Conservation (phyloP, 1,140 invertebrate species). For the Bicyclus anynana region DNA sequence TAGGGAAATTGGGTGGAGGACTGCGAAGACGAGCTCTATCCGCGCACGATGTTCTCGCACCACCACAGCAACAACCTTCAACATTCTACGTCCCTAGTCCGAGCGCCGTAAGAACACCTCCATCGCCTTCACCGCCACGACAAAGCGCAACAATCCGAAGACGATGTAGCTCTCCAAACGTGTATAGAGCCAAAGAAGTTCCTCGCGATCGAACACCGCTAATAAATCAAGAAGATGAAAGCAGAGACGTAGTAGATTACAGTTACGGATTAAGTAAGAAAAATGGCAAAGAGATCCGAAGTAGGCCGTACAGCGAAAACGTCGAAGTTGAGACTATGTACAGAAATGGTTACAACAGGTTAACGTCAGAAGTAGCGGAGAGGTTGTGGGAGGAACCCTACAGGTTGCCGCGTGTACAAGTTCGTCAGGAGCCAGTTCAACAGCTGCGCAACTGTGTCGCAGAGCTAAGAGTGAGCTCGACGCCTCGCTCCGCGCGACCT, state of each 20-base stretch:
- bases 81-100: slow-evolving; percentile 85
- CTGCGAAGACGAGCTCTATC: slow-evolving; percentile 81
- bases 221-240: slow-evolving; percentile 59
- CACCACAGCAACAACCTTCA: slow-evolving; percentile 69
- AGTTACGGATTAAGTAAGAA: slow-evolving; percentile 51
- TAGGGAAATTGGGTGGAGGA: slow-evolving; percentile 83
- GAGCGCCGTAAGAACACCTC: slow-evolving; percentile 46
- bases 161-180: slow-evolving; percentile 71
- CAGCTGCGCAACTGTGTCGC: slow-evolving; percentile 59
- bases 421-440: slow-evolving; percentile 58
- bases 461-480: slow-evolving; percentile 60
- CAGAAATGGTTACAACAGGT: slow-evolving; percentile 57
- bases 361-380: slow-evolving; percentile 45
- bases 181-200: slow-evolving; percentile 57
- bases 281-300: slow-evolving; percentile 48
- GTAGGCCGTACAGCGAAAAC: slow-evolving; percentile 72
- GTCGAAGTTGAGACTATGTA: slow-evolving; percentile 58
- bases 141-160: slow-evolving; percentile 56
- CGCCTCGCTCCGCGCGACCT: slow-evolving; percentile 48
- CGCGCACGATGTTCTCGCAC: slow-evolving; percentile 81
- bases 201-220: slow-evolving; percentile 47
- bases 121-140: slow-evolving; percentile 55
- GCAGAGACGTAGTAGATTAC: slow-evolving; percentile 59
- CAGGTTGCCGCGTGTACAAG: slow-evolving; percentile 56
- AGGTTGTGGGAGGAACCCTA: slow-evolving; percentile 66